Conservation (phyloP, 2,113 vertebrate species). For the Ophiodon elongatus region DNA sequence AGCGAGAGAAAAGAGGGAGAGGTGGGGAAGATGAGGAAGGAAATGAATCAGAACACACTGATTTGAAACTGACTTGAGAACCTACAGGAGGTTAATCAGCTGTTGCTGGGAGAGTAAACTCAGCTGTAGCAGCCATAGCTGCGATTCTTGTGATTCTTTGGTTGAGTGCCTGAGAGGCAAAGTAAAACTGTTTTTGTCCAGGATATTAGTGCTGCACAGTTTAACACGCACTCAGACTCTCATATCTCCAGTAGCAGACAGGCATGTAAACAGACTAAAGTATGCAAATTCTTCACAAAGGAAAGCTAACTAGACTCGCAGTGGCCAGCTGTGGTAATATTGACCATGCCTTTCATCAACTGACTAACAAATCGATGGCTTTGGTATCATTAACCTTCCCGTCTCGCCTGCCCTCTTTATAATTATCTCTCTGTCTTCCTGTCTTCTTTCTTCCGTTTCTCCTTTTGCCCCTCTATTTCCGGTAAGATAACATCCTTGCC, state of each 20-base stretch:
- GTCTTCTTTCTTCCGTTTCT: conserved; percentile 35
- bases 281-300: conserved; percentile 25
- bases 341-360: conserved; percentile 62
- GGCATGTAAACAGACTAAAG: conserved; percentile 41
- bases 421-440: conserved; percentile 50
- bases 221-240: conserved; percentile 31
- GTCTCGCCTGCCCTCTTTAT: conserved; percentile 38
- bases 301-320: background rate
- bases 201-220: conserved; percentile 38
- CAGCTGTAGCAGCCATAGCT: conserved; percentile 28
- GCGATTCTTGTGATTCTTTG: conserved; percentile 50
- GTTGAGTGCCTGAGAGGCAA: conserved; percentile 16
- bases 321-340: conserved; percentile 57
- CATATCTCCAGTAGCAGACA: conserved; percentile 26
- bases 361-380: conserved; percentile 62
- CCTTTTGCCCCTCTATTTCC: conserved; percentile 36
- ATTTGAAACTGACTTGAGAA: background rate
- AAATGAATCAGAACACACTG: conserved; percentile 44
- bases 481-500: conserved; percentile 55
- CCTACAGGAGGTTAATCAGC: conserved; percentile 10
- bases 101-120: conserved; percentile 33
- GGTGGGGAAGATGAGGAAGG: conserved; percentile 23
- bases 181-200: conserved; percentile 44
- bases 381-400: conserved; percentile 68
- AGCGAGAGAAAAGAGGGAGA: conserved; percentile 19